Base-by-base conservation (phyloP, 2,888 invertebrate genomes). In the Eristalis intricaria region DNA sequence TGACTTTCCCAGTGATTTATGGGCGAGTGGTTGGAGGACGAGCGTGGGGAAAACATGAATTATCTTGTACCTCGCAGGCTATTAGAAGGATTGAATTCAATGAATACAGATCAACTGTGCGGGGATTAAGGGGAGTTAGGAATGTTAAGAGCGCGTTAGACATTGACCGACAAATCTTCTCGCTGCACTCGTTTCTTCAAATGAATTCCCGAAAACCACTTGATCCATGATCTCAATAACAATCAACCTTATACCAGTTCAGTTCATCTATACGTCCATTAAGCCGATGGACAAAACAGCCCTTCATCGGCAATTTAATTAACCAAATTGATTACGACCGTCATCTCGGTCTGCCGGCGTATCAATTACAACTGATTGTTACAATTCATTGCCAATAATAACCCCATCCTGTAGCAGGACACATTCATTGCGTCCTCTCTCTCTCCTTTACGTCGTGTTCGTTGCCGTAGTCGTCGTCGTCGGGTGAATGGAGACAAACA, bases 371-470 rank as follows among this genome's bases (percentile, higher is more conserved):
- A 65, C 79, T 66, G 75, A 84, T 80, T 84, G 76, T 60, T 32
- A 79, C 75, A 87, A 87, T 87, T 86, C 86, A 86, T 86, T 86
- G 86, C 32, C 83, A 83, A 87, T 84, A 84, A 87, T 79, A 76
- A 80, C 71, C 79, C 66, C 68, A 13, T 50, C 71, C 69, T 69
- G 71, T 4, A 40, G 58, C 71, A 80, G 78, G 76, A 84, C 71
- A 71, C 79, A 84, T 87, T 84, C 76, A 84, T 87, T 84, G 64
- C 71, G 76, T 35, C 50, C 15, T 8, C 43, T 5, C n/a, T 43
- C 15, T 8, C 40, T 15, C 11, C n/a, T 4, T 43, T 8, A 0
- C 43, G 1, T 15, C n/a, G 3, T 4, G 13, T 1, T 4, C 40
- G 40, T 15, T 40, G 40, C 40, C 29, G 29, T 4, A 29, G 29